phyloP scores from a whole-genome alignment of 2,113 vertebrate genomes.

The Typhlomys cinereus region DNA sequence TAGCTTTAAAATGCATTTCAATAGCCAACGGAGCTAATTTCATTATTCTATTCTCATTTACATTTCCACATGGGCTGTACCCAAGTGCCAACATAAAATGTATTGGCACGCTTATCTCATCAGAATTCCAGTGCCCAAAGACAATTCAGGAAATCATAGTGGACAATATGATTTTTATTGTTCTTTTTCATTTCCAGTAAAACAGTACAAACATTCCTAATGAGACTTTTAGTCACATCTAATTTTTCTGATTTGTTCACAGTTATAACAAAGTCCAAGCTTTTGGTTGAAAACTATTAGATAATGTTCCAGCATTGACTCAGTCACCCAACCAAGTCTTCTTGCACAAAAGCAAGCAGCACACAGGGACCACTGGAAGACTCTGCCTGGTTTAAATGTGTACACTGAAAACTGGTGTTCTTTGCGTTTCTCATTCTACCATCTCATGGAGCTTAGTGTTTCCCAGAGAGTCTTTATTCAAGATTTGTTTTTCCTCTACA shows the following conservation, averaged over 20 bases:
- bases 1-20: background rate
- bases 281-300: background rate
- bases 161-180: slow-evolving; percentile 17
- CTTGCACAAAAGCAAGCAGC: background rate
- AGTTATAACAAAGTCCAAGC: background rate
- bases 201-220: slow-evolving; percentile 12
- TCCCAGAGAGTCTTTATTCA: background rate
- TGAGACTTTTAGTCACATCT: background rate
- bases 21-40: slow-evolving; percentile 21
- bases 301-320: background rate
- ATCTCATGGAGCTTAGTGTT: background rate
- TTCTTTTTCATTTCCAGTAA: slow-evolving; percentile 47
- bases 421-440: background rate
- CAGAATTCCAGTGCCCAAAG: background rate
- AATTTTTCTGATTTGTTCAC: background rate
- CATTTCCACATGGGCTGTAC: slow-evolving; percentile 29
- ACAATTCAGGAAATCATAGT: background rate
- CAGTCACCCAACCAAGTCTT: background rate
- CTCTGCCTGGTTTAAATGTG: background rate
- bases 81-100: slow-evolving; percentile 22
- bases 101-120: slow-evolving; percentile 31
- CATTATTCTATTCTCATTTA: background rate
- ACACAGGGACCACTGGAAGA: background rate
- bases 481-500: background rate
- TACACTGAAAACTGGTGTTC: background rate